These are phyloP conservation scores for Charadrius vociferus DNA, from an alignment of 2,113 vertebrate genomes.

Conservation along the genomic window DNA sequence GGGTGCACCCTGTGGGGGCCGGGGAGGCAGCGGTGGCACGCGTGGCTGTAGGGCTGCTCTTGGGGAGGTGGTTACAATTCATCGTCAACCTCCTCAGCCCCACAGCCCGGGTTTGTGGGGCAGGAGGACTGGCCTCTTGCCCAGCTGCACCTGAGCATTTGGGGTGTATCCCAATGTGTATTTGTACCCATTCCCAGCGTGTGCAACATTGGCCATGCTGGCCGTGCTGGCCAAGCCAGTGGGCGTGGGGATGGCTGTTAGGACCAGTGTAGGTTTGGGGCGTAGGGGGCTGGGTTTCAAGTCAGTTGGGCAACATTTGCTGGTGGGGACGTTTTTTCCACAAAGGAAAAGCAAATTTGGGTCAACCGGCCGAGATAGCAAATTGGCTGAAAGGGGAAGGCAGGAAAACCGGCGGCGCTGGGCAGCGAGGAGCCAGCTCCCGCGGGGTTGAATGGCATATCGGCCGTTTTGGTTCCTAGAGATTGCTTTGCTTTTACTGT, in stretches of 20 bases:
- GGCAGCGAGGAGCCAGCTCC: not conserved
- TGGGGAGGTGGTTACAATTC: not conserved
- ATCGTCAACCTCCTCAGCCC: not conserved
- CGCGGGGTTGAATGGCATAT: rapidly evolving
- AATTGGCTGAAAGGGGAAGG: not conserved
- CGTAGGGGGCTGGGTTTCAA: not conserved
- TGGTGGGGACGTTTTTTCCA: not conserved
- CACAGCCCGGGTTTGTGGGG: not conserved
- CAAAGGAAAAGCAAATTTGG: not conserved
- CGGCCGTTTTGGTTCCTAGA: not conserved
- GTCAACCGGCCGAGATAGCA: not conserved
- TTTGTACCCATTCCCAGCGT: not conserved
- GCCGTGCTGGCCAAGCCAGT: not conserved
- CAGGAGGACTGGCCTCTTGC: not conserved
- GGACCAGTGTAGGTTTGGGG: not conserved
- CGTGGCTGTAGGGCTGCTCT: not conserved
- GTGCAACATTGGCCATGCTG: rapidly evolving
- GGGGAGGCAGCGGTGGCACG: not conserved
- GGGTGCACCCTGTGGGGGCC: not conserved
- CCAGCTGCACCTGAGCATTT: rapidly evolving
- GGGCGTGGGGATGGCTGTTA: not conserved
- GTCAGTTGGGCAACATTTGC: not conserved
- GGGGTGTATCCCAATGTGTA: not conserved
- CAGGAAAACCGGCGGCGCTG: not conserved
- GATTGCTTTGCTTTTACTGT: not conserved